These are phyloP conservation scores for Norana najaformis DNA, from an alignment of 2,888 invertebrate genomes.

Conservation along the genomic window DNA sequence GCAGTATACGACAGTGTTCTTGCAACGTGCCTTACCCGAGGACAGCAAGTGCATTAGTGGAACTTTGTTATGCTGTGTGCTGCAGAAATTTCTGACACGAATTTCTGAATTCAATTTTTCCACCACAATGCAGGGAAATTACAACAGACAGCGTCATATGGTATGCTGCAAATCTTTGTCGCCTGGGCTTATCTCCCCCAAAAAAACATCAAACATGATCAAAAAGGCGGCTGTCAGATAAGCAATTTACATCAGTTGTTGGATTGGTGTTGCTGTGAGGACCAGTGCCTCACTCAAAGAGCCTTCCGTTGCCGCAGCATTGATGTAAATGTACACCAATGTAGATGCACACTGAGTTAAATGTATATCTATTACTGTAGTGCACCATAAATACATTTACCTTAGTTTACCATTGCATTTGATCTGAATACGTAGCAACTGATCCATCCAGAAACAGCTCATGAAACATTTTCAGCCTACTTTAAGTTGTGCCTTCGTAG, in stretches of 20 bases:
- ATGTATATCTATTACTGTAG: neutral
- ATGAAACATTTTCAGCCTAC: too few relatives aligned
- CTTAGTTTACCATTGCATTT: too few relatives aligned
- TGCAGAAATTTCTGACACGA: constrained; percentile 6
- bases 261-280: neutral
- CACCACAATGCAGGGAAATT: neutral
- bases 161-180: neutral
- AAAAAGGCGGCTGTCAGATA: neutral
- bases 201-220: neutral
- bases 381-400: too few relatives aligned
- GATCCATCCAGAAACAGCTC: too few relatives aligned
- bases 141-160: neutral
- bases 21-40: neutral
- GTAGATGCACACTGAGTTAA: neutral
- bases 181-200: neutral
- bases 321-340: neutral
- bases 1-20: neutral
- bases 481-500: too few relatives aligned
- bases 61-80: neutral
- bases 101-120: neutral
- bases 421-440: too few relatives aligned
- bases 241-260: neutral
- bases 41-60: neutral
- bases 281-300: too few relatives aligned
- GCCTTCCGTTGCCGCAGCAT: neutral